Percentiles rank a stretch among this genome's conserved stretches.
phyloP scores from a whole-genome alignment of 1,140 invertebrate species.

The Frieseomelitta varia region DNA sequence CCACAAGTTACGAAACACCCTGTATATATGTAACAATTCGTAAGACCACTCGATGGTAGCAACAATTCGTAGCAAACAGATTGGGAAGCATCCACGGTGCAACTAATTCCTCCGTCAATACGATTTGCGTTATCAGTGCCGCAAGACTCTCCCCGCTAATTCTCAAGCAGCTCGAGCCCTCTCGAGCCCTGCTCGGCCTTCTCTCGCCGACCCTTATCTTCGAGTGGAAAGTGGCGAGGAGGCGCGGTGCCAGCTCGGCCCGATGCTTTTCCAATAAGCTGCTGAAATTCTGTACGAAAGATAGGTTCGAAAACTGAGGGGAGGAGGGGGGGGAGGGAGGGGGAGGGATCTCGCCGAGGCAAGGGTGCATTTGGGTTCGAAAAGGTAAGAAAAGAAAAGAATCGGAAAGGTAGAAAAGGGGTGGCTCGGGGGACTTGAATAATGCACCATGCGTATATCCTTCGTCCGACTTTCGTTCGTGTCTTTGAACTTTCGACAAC shows the following conservation, averaged over 20 bases:
- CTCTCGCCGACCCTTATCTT: slow-evolving; percentile 41
- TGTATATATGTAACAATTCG: background rate
- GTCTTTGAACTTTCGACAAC: slow-evolving; percentile 51
- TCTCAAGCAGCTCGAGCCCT: slow-evolving; percentile 34
- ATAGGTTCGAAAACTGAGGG: slow-evolving; percentile 16
- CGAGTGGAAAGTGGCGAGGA: slow-evolving; percentile 39
- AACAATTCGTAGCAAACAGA: background rate
- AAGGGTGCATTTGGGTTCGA: too few species aligned
- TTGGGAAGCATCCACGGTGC: background rate
- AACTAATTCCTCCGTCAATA: slow-evolving; percentile 46
- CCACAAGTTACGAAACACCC: too few species aligned
- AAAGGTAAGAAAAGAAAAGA: background rate
- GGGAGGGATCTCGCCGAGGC: too few species aligned
- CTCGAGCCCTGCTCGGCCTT: background rate
- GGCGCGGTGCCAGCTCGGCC: slow-evolving; percentile 44
- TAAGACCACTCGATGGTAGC: background rate
- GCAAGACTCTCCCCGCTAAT: slow-evolving; percentile 47
- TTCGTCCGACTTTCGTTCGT: slow-evolving; percentile 29
- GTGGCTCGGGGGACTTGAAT: slow-evolving; percentile 45
- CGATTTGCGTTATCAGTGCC: slow-evolving; percentile 40
- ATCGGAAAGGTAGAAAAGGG: background rate
- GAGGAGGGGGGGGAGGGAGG: background rate
- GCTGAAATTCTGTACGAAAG: slow-evolving; percentile 56
- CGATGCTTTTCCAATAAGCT: slow-evolving; percentile 62
- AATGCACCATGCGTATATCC: slow-evolving; percentile 60